Conservation (phyloP, 53 echinoderm and acorn worm genomes). For the Luidia sarsii region DNA sequence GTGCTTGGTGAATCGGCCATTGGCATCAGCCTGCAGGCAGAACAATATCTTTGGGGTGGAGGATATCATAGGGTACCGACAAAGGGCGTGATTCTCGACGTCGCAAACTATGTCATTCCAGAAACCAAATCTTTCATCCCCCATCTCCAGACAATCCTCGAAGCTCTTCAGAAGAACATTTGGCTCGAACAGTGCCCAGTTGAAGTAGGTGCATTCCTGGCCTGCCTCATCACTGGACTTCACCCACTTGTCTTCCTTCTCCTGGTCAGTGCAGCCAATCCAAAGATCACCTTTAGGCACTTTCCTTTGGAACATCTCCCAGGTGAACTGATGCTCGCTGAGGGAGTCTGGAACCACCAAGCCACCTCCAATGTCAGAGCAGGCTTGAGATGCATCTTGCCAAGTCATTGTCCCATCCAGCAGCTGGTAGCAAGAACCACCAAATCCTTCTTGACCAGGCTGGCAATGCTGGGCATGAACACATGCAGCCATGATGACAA, state of each 20-base stretch:
- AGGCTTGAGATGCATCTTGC: background rate
- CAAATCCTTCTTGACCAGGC: background rate
- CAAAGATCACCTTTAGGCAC: background rate
- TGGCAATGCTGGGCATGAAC: background rate
- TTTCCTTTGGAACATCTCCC: constrained; percentile 3
- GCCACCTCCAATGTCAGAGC: constrained; percentile 2
- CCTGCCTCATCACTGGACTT: constrained; percentile 8
- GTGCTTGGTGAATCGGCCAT: background rate
- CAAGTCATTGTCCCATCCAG: constrained; percentile 5
- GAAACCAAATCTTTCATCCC: background rate
- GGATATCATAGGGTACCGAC: background rate
- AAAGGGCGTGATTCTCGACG: background rate
- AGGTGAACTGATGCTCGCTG: constrained; percentile 4
- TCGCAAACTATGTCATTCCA: background rate
- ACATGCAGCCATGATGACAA: background rate
- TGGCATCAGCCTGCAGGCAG: constrained; percentile 10
- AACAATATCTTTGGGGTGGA: background rate
- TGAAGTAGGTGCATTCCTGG: constrained; percentile 13
- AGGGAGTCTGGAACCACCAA: constrained; percentile 17
- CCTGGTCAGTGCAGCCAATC: constrained; percentile 23
- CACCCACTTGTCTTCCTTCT: constrained; percentile 5
- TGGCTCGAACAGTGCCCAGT: background rate
- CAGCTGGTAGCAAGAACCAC: constrained; percentile 17
- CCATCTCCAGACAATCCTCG: background rate
- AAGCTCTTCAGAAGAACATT: too few relatives aligned